A percentile compares a stretch with the other conserved stretches of the same genome.
Evolutionary conservation across 2,888 invertebrate genomes (phyloP).

Genomic region (Zele albiditarsus): DNA sequence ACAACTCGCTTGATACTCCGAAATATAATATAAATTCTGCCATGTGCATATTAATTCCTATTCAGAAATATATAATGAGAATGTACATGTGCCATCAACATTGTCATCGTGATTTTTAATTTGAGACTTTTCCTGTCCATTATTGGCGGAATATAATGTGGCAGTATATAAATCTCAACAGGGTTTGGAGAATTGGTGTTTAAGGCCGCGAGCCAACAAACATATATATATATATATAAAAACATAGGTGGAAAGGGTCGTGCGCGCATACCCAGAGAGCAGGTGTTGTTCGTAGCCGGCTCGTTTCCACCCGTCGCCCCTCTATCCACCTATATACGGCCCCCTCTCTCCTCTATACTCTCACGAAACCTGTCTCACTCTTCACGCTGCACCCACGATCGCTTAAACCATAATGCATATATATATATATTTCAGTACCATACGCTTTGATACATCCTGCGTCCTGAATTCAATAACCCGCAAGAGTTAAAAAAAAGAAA

Average conservation of each 20-base stretch:
- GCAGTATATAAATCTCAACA: slow-evolving; percentile 16
- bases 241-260: slow-evolving; percentile 31
- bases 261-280: slow-evolving; percentile 44
- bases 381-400: slow-evolving; percentile 32
- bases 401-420: slow-evolving; percentile 8
- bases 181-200: not conserved
- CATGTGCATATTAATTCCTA: too few species aligned
- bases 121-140: too few species aligned
- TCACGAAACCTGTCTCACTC: slow-evolving; percentile 23
- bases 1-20: too few species aligned
- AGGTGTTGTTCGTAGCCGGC: slow-evolving; percentile 42
- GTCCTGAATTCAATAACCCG: not conserved
- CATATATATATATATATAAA: not conserved
- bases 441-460: not conserved
- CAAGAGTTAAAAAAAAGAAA: not conserved
- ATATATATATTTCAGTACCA: not conserved
- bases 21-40: too few species aligned
- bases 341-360: slow-evolving; percentile 1
- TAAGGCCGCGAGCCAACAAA: slow-evolving; percentile 2
- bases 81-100: too few species aligned
- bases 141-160: not conserved
- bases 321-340: not conserved
- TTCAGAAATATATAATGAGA: too few species aligned
- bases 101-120: too few species aligned
- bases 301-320: slow-evolving; percentile 23